phyloP scores from a whole-genome alignment of 2,113 vertebrate genomes.

The Pteropus alecto region DNA sequence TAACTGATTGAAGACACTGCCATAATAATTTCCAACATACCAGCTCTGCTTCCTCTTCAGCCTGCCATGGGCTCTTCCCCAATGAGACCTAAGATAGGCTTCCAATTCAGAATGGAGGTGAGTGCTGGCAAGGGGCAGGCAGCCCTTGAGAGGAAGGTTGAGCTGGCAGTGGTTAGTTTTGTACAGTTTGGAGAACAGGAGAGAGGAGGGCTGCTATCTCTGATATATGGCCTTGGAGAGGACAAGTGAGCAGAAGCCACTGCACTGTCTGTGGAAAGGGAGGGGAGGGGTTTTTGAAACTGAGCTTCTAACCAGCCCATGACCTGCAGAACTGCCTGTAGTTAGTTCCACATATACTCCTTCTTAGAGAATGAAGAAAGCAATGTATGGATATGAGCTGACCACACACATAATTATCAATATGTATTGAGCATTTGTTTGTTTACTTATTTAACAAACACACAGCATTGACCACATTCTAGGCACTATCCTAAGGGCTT shows the following conservation, averaged over 20 bases:
- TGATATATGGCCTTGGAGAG: not conserved
- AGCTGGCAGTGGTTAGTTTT: not conserved
- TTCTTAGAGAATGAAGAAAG: not conserved
- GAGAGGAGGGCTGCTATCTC: not conserved
- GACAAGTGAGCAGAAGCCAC: not conserved
- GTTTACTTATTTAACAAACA: not conserved
- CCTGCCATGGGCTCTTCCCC: not conserved
- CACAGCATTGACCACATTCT: not conserved
- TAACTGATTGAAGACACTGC: not conserved
- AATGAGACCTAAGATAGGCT: not conserved
- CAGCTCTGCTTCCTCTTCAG: not conserved
- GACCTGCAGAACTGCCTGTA: not conserved
- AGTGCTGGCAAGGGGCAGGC: not conserved
- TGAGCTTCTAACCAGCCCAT: not conserved
- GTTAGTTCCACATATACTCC: not conserved
- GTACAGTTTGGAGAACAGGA: not conserved
- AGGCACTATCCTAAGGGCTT: not conserved
- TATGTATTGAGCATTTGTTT: conserved; percentile 11
- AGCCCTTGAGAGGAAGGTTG: not conserved
- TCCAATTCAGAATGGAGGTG: not conserved
- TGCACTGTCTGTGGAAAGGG: not conserved
- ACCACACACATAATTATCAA: not conserved
- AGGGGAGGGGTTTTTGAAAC: not conserved
- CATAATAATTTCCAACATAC: not conserved
- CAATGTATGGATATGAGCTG: not conserved